phyloP scores from a whole-genome alignment of 2,888 invertebrate genomes.

The Ectemnius lituratus region DNA sequence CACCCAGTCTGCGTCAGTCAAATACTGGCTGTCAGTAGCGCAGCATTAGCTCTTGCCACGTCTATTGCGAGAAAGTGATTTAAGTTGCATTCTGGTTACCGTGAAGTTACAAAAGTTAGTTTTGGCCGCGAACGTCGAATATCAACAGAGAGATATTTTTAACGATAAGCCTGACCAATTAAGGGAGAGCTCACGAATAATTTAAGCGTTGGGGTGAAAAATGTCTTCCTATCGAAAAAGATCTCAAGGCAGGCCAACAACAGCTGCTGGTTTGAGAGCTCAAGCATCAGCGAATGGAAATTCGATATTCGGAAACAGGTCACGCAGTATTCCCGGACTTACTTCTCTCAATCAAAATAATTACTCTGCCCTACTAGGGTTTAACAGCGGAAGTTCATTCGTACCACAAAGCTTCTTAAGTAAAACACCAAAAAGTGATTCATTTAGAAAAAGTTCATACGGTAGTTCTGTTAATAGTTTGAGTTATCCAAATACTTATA shows the following conservation, averaged over 20 bases:
- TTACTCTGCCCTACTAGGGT: conserved; percentile 70
- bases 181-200: conserved; percentile 18
- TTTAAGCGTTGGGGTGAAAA: conserved; percentile 33
- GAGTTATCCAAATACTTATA: conserved; percentile 78
- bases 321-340: conserved; percentile 71
- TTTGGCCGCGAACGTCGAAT: conserved; percentile 15
- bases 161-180: conserved; percentile 10
- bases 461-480: conserved; percentile 75
- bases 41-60: conserved; percentile 27
- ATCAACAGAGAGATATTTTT: neutral
- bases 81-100: conserved; percentile 3
- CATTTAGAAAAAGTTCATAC: conserved; percentile 73
- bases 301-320: conserved; percentile 75
- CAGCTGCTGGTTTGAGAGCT: conserved; percentile 75
- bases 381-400: conserved; percentile 65
- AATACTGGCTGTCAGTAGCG: conserved; percentile 72
- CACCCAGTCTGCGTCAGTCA: conserved; percentile 71
- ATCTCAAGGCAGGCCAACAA: conserved; percentile 74
- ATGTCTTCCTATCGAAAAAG: conserved; percentile 76
- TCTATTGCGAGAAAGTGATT: conserved; percentile 25
- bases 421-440: conserved; percentile 59
- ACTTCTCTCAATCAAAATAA: conserved; percentile 70
- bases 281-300: conserved; percentile 76
- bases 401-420: conserved; percentile 62
- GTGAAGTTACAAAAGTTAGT: conserved; percentile 3